phyloP scores from a whole-genome alignment of 2,797 vertebrate genomes.

The Danio aesculapii region DNA sequence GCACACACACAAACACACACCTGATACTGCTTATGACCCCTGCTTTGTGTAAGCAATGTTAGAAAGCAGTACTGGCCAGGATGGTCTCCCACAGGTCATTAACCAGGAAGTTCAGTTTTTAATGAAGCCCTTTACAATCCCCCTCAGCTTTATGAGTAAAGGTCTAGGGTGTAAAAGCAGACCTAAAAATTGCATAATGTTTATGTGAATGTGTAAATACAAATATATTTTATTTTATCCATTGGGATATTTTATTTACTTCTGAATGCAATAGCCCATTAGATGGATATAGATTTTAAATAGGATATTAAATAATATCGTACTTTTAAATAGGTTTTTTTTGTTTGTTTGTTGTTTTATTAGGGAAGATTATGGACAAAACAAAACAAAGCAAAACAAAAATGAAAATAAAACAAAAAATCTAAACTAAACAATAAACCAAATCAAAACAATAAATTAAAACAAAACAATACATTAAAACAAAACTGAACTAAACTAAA shows the following conservation, averaged over 20 bases:
- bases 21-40: not conserved
- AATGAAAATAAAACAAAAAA: no score
- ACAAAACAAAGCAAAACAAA: no score
- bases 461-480: no score
- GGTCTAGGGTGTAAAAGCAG: constrained; percentile 19
- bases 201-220: constrained; percentile 4
- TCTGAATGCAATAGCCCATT: no score
- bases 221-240: not conserved
- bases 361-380: no score
- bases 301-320: no score
- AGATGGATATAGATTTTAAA: no score
- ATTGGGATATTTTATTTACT: not conserved
- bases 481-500: no score
- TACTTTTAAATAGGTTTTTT: no score
- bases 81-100: constrained; percentile 47
- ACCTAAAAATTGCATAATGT: not conserved
- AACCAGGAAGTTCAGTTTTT: constrained; percentile 57
- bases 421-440: no score
- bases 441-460: no score
- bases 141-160: constrained; percentile 31
- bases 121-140: constrained; percentile 50
- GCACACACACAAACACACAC: not conserved
- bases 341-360: no score
- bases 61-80: constrained; percentile 57
- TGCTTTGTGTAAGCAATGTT: constrained; percentile 29